Conservation (phyloP, 2,113 vertebrate genomes). For the Sorex araneus region DNA sequence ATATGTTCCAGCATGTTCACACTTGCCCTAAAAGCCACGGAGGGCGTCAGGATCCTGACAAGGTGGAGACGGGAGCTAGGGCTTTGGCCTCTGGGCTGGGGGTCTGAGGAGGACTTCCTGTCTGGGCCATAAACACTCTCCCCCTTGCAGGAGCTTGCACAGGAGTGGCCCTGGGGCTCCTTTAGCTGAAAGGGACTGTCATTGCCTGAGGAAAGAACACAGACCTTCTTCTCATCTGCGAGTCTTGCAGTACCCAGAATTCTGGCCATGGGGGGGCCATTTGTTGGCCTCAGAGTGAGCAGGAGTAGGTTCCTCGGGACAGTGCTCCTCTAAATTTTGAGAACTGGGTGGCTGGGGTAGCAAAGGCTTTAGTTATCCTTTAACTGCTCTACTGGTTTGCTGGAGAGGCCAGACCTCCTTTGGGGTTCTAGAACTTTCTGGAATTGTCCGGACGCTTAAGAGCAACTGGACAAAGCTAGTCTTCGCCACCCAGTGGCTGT, state of each 20-base stretch:
- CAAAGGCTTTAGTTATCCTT: not conserved
- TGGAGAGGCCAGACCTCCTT: not conserved
- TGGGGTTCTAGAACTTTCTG: constrained; percentile 41
- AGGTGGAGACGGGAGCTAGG: not conserved
- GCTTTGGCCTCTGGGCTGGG: not conserved
- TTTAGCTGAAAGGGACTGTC: not conserved
- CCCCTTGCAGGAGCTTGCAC: not conserved
- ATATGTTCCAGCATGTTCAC: not conserved
- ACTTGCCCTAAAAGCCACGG: not conserved
- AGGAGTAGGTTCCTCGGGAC: not conserved
- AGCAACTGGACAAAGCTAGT: not conserved
- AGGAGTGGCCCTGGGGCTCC: not conserved
- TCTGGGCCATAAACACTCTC: not conserved
- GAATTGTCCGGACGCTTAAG: constrained; percentile 44
- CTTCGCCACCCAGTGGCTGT: not conserved
- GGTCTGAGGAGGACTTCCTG: not conserved
- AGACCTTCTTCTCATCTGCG: not conserved
- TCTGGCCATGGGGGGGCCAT: no score
- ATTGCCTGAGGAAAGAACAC: not conserved
- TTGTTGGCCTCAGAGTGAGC: no score
- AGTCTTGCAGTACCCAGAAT: not conserved
- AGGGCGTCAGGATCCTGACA: not conserved
- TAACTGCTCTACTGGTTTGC: not conserved
- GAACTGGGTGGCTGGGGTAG: no score
- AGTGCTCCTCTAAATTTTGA: not conserved